phyloP scores from a whole-genome alignment of 2,888 invertebrate genomes.

The Scaptomyza caliginosa region DNA sequence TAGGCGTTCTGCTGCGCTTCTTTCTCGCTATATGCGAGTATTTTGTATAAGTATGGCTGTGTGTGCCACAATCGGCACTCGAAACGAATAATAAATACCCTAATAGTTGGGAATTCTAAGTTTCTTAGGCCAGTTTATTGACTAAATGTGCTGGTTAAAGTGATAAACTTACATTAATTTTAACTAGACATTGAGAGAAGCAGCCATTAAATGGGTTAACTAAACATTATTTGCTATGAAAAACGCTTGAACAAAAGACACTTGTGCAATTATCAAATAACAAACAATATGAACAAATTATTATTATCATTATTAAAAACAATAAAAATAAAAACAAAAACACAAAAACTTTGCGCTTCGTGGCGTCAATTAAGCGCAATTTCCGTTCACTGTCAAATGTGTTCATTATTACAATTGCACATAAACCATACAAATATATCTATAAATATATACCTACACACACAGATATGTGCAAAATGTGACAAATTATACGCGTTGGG shows the following conservation, averaged over 20 bases:
- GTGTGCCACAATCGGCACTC: not conserved
- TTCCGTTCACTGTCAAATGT: constrained; percentile 51
- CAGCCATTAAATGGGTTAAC: not conserved
- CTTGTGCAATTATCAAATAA: constrained; percentile 2
- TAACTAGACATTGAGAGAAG: not conserved
- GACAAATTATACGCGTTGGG: constrained; percentile 26
- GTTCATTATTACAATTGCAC: constrained; percentile 34
- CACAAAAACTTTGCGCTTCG: constrained; percentile 37
- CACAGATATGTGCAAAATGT: constrained; percentile 7
- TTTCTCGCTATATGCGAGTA: not conserved
- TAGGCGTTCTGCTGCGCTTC: constrained; percentile 56
- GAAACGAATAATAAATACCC: too few relatives aligned
- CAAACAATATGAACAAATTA: not conserved
- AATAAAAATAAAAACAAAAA: not conserved
- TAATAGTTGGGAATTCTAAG: too few relatives aligned
- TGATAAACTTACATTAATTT: not conserved
- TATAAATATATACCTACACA: not conserved
- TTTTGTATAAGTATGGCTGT: not conserved
- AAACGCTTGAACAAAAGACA: not conserved
- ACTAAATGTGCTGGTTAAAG: too few relatives aligned
- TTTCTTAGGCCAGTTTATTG: too few relatives aligned
- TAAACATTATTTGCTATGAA: not conserved
- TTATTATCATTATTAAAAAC: not conserved
- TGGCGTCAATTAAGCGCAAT: constrained; percentile 60
- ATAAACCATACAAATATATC: not conserved